Evolutionary conservation across 2,113 vertebrate genomes (phyloP).

Genomic region (Odobenus rosmarus): DNA sequence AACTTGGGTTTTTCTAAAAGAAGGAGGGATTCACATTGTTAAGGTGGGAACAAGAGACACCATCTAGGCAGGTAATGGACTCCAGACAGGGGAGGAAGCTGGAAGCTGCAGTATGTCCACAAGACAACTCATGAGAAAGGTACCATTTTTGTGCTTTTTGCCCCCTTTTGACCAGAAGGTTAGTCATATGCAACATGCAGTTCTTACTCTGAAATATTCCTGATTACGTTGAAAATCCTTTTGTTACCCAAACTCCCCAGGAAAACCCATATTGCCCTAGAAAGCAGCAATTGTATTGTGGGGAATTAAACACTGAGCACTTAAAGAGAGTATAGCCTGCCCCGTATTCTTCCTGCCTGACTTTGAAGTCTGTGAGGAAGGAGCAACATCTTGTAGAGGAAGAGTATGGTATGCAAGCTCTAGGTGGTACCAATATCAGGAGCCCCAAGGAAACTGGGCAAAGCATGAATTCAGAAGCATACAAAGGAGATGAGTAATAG

Average conservation of each 20-base stretch:
- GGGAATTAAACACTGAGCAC: neutral
- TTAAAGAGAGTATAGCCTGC: rapidly evolving
- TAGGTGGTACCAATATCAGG: neutral
- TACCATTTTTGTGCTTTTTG: neutral
- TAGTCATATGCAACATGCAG: too few species aligned
- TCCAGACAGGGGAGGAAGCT: neutral
- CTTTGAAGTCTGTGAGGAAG: neutral
- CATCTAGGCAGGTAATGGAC: neutral
- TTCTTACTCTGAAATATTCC: neutral
- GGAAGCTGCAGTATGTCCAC: neutral
- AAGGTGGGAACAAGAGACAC: neutral
- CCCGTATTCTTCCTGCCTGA: neutral
- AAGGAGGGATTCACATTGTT: neutral
- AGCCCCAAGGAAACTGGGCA: neutral
- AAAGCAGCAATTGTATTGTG: neutral
- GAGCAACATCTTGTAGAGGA: rapidly evolving
- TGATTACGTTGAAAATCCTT: neutral
- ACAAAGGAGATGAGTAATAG: rapidly evolving
- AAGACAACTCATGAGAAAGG: neutral
- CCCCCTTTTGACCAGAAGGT: neutral
- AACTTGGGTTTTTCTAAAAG: neutral
- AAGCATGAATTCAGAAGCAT: neutral
- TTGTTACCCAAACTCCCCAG: neutral
- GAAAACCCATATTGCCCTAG: neutral
- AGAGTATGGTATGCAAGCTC: neutral